phyloP scores from a whole-genome alignment of 2,797 vertebrate genomes.

The Sebastes trivittatus region DNA sequence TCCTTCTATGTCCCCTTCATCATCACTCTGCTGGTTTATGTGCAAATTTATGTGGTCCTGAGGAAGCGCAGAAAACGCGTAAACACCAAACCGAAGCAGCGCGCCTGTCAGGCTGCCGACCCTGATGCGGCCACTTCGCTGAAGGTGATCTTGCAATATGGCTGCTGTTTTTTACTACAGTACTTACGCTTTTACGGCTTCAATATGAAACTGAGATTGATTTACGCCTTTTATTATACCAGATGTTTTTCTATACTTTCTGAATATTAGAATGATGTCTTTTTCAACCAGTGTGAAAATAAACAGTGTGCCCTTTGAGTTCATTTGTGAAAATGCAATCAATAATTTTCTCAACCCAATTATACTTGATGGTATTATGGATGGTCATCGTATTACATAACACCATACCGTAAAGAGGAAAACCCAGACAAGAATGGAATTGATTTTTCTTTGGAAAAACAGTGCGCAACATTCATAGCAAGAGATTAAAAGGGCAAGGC shows the following conservation, averaged over 20 bases:
- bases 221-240: not conserved
- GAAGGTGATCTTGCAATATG: slow-evolving; percentile 84
- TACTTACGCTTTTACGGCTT: not conserved
- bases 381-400: slow-evolving; percentile 20
- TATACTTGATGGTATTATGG: slow-evolving; percentile 9
- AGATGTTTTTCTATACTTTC: not conserved
- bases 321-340: slow-evolving; percentile 16
- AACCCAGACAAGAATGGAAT: slow-evolving; percentile 29
- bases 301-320: not conserved
- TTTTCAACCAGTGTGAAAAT: not conserved
- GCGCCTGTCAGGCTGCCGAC: slow-evolving; percentile 79
- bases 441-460: slow-evolving; percentile 42
- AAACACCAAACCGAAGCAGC: slow-evolving; percentile 93
- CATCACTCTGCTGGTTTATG: slow-evolving; percentile 97
- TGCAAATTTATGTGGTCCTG: slow-evolving; percentile 98
- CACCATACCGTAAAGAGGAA: not conserved
- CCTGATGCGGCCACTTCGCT: slow-evolving; percentile 80
- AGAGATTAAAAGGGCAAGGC: slow-evolving; percentile 14
- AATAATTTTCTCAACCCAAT: slow-evolving; percentile 27
- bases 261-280: not conserved
- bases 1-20: slow-evolving; percentile 99
- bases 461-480: slow-evolving; percentile 2
- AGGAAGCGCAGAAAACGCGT: slow-evolving; percentile 94
- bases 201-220: not conserved
- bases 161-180: not conserved